These are phyloP conservation scores for Silurus lanzhouensis DNA, from an alignment of 2,797 vertebrate species.

Conservation along the genomic window DNA sequence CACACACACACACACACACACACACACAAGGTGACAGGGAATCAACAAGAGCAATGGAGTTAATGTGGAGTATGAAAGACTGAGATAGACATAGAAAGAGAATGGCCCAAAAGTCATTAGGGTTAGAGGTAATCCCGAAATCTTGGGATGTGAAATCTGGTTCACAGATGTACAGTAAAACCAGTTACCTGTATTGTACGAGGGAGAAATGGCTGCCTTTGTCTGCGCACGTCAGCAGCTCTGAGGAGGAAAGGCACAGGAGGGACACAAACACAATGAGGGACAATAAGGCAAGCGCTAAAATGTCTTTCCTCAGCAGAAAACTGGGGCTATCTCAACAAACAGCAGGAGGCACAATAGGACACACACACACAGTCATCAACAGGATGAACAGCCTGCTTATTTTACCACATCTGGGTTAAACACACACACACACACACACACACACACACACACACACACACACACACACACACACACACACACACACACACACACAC, in stretches of 20 bases:
- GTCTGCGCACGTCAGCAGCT: slow-evolving; percentile 84
- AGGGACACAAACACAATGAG: slow-evolving; percentile 53
- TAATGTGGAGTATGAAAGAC: background rate
- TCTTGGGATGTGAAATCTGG: background rate
- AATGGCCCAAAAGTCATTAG: background rate
- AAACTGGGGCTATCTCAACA: slow-evolving; percentile 35
- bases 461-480: background rate
- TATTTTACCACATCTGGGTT: slow-evolving; percentile 48
- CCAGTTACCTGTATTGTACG: slow-evolving; percentile 79
- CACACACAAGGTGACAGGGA: background rate
- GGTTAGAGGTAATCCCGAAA: background rate
- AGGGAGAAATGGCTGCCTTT: slow-evolving; percentile 75
- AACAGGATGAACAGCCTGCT: slow-evolving; percentile 59
- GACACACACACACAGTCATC: slow-evolving; percentile 28
- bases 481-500: background rate
- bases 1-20: too few species aligned
- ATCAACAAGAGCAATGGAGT: background rate
- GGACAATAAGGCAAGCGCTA: slow-evolving; percentile 36
- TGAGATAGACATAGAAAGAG: background rate
- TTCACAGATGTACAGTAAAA: background rate
- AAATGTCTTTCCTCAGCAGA: slow-evolving; percentile 43
- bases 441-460: background rate
- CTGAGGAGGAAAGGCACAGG: slow-evolving; percentile 71
- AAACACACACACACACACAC: background rate
- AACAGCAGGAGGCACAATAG: slow-evolving; percentile 44